A percentile compares a stretch with the other conserved stretches of the same genome.
Evolutionary conservation across 53 echinoderm and acorn worm species (phyloP).

Genomic region (Arbacia lixula): DNA sequence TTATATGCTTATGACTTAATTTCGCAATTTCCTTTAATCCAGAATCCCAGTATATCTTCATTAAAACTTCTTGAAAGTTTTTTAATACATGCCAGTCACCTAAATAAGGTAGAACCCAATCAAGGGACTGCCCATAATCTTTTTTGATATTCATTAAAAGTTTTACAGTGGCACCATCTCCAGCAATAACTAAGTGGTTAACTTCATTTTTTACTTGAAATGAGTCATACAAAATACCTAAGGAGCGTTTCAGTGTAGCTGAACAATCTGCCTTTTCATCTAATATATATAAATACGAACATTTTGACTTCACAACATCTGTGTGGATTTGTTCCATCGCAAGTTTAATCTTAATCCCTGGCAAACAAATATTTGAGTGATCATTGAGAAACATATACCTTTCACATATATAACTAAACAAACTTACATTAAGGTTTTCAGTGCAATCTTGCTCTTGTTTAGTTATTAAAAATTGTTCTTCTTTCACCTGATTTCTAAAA

Average conservation of each 20-base stretch:
- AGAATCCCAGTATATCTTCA: conserved; percentile 73
- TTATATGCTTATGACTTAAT: conserved; percentile 43
- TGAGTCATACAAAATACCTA: neutral
- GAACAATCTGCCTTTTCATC: conserved; percentile 43
- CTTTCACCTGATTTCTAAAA: neutral
- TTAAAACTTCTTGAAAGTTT: conserved; percentile 65
- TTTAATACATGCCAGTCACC: conserved; percentile 73
- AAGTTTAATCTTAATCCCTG: neutral
- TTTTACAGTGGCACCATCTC: conserved; percentile 8
- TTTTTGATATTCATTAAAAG: conserved; percentile 46
- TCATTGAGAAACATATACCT: neutral
- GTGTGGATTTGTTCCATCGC: neutral
- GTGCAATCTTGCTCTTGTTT: neutral
- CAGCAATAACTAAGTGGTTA: conserved; percentile 34
- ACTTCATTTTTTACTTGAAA: conserved; percentile 19
- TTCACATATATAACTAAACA: conserved; percentile 18
- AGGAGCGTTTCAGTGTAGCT: conserved; percentile 2
- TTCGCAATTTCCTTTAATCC: conserved; percentile 64
- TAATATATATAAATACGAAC: conserved; percentile 17
- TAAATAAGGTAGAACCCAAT: conserved; percentile 65
- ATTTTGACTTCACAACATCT: neutral
- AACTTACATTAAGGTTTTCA: neutral
- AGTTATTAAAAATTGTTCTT: conserved; percentile 3
- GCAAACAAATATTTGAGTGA: neutral
- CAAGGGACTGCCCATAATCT: conserved; percentile 56